Evolutionary conservation across 2,888 invertebrate species (phyloP).

Genomic region (Bursaphelenchus okinawaensis): DNA sequence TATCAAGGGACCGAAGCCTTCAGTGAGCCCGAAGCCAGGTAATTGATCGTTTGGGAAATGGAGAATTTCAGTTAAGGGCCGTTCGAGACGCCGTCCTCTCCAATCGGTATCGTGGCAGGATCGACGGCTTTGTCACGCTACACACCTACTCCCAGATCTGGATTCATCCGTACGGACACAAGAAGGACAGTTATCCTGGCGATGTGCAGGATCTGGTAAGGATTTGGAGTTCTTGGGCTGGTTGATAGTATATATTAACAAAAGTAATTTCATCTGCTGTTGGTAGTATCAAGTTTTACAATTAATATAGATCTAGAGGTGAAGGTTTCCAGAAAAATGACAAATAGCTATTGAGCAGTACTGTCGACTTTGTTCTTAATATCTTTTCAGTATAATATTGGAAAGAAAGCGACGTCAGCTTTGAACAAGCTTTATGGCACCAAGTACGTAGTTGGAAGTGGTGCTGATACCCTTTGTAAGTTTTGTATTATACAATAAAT

Average conservation of each 20-base stretch:
- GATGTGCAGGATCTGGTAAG: conserved; percentile 53
- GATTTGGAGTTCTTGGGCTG: no score
- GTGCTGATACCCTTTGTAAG: conserved; percentile 55
- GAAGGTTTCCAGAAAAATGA: no score
- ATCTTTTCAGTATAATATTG: conserved; percentile 45
- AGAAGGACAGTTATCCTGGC: conserved; percentile 51
- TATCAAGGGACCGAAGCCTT: conserved; percentile 54
- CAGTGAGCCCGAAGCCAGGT: conserved; percentile 56
- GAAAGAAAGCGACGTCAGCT: conserved; percentile 49
- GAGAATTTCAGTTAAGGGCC: conserved; percentile 33
- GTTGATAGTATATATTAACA: no score
- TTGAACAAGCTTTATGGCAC: conserved; percentile 52
- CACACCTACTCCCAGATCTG: conserved; percentile 57
- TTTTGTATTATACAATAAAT: background rate
- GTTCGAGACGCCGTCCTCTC: conserved; percentile 45
- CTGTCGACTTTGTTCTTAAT: no score
- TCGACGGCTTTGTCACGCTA: conserved; percentile 57
- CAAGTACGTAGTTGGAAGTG: conserved; percentile 54
- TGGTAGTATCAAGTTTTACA: no score
- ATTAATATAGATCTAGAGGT: no score
- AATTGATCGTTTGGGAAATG: conserved; percentile 3
- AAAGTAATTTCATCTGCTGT: no score
- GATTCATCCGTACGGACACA: conserved; percentile 57
- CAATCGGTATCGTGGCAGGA: conserved; percentile 38
- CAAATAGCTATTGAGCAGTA: background rate